Conservation (phyloP, 2,888 invertebrate species). For the Lithosia quadra region DNA sequence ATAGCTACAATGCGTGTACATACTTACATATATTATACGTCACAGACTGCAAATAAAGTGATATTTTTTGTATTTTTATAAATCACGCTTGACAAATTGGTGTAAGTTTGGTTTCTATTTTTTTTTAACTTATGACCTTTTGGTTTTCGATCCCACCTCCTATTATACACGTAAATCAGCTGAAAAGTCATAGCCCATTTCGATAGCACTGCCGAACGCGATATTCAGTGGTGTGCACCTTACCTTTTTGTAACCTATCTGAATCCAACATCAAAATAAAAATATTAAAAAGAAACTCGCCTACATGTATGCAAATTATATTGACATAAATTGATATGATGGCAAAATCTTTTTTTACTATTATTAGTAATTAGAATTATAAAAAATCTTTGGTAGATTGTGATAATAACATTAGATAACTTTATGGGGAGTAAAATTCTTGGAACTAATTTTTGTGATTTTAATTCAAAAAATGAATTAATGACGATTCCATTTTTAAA, state of each 20-base stretch:
- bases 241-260: neutral
- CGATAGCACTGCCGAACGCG: neutral
- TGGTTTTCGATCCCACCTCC: conserved; percentile 1
- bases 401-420: neutral
- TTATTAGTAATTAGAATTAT: neutral
- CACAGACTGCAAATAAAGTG: conserved; percentile 40
- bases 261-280: neutral
- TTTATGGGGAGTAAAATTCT: neutral
- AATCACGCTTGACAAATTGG: conserved; percentile 33
- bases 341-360: neutral
- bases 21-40: conserved; percentile 14
- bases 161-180: neutral
- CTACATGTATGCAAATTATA: neutral
- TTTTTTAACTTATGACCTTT: neutral
- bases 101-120: conserved; percentile 49
- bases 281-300: neutral
- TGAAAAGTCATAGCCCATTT: neutral
- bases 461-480: neutral
- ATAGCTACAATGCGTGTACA: conserved; percentile 51
- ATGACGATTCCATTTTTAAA: too few relatives aligned
- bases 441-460: neutral
- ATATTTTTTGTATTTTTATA: conserved; percentile 58
- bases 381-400: neutral
- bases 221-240: neutral
- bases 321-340: neutral